phyloP scores from a whole-genome alignment of 2,888 invertebrate species.

The Hymenopus coronatus region DNA sequence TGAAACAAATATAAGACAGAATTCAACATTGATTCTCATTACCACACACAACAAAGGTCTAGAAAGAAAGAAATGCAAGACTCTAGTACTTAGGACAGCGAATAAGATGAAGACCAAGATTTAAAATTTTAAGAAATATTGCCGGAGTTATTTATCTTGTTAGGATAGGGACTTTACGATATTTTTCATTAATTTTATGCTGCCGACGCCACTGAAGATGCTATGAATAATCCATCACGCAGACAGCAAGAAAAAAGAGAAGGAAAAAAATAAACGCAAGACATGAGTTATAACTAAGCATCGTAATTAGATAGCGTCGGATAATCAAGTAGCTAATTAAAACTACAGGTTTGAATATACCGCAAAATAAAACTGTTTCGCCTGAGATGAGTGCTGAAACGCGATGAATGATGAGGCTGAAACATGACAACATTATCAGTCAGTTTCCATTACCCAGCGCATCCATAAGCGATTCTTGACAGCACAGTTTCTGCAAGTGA shows the following conservation, averaged over 20 bases:
- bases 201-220: background rate
- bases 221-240: background rate
- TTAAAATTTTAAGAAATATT: no score
- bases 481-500: background rate
- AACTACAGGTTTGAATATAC: background rate
- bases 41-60: no score
- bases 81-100: no score
- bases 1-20: no score
- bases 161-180: background rate
- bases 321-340: background rate
- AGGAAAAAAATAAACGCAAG: background rate
- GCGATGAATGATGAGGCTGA: background rate
- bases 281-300: background rate
- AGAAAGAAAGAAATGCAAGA: no score
- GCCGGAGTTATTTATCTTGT: no score
- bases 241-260: background rate
- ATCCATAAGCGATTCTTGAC: background rate
- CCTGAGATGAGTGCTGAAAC: background rate
- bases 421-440: background rate
- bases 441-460: background rate
- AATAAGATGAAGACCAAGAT: no score
- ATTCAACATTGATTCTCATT: no score
- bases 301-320: background rate
- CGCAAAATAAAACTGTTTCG: background rate
- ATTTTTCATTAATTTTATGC: background rate